Evolutionary conservation across 2,888 invertebrate species (phyloP), one percentile per base, ranked within the genome.

Genomic region (Clivina fossor): DNA sequence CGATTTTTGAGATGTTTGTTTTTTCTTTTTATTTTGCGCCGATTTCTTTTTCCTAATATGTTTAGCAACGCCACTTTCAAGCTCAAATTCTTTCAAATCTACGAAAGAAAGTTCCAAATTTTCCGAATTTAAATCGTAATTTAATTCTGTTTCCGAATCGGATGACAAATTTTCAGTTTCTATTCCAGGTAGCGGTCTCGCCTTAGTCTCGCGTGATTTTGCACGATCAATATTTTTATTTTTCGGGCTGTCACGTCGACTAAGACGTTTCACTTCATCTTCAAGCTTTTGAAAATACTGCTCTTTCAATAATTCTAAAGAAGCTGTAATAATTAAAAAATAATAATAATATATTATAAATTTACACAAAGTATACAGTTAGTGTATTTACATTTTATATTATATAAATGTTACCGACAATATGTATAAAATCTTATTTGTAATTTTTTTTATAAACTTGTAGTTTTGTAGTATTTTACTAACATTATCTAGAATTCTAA

Each of bases 171-270:
- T 74, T 18, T 61, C 61, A 59, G 24, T 3, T 30, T 66, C 64
- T 35, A 63, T 61, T n/a, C 58, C 68, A 1, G 83, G 83, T 1
- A 83, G 64, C 37, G 81, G 79, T 16, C 83, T 74, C 4, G 5
- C 26, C 0, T 75, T 65, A 0, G 78, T 74, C 62, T 83, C 83
- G 62, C 85, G 78, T 38, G 69, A 76, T 63, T 84, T 84, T 0
- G 83, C 82, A 56, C 84, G 75, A 62, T 84, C 80, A 5, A 82
- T 73, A 2, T 66, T 66, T 26, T 63, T 43, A 13, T 62, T 56
- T 47, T 66, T 64, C 2, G 58, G 58, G 65, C 67, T 69, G 46
- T 59, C 63, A 38, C 68, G 59, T 61, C 65, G 68, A 2, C 63
- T 47, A 28, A 61, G 62, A 5, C 60, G 59, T 44, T 20, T 41